phyloP scores from a whole-genome alignment of 2,113 vertebrate species.

The Colinus virginianus region DNA sequence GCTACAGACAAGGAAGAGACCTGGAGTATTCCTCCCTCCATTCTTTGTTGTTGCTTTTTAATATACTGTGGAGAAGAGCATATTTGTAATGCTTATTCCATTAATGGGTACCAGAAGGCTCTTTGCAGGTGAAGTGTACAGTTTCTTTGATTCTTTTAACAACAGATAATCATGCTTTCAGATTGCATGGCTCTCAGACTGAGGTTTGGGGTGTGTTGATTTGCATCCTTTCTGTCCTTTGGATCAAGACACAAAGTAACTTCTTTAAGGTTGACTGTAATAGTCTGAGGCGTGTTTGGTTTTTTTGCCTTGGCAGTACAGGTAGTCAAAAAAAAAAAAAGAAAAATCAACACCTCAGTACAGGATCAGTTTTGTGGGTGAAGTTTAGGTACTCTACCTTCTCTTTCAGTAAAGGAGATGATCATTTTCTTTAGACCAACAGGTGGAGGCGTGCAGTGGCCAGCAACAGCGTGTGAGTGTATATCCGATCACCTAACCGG shows the following conservation, averaged over 20 bases:
- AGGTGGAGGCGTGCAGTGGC: slow-evolving; percentile 89
- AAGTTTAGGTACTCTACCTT: not conserved
- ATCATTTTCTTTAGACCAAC: slow-evolving; percentile 82
- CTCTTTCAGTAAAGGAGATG: not conserved
- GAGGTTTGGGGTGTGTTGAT: not conserved
- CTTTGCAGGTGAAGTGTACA: not conserved
- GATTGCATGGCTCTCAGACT: not conserved
- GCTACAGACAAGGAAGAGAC: not conserved
- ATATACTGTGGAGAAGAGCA: not conserved
- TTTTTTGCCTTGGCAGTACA: not conserved
- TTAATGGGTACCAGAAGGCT: not conserved
- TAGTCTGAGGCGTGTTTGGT: not conserved
- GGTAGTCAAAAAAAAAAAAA: not conserved
- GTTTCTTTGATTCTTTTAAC: not conserved
- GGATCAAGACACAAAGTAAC: not conserved
- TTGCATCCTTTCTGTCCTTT: not conserved
- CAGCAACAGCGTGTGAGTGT: slow-evolving; percentile 89
- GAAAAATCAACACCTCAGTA: not conserved
- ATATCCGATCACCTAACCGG: slow-evolving; percentile 84
- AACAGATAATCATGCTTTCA: not conserved
- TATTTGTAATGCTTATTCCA: not conserved
- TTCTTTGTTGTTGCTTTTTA: not conserved
- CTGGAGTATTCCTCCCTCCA: not conserved
- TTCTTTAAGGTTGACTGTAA: not conserved
- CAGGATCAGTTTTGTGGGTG: not conserved